Conservation (phyloP, 2,797 vertebrate genomes). For the Scolopax rusticola region DNA sequence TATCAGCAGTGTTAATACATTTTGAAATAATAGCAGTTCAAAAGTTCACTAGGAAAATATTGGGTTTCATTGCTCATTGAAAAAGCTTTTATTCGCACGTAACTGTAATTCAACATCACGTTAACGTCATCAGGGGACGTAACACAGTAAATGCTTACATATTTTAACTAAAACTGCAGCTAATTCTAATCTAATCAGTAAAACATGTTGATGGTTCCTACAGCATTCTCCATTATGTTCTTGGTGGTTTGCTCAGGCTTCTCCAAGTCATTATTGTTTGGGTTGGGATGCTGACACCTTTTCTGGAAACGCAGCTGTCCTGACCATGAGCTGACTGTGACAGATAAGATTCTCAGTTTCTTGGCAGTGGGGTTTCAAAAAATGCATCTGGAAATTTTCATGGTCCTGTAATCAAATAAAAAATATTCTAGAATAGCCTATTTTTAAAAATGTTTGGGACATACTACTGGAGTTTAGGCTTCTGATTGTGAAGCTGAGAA, state of each 20-base stretch:
- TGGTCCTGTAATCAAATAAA: background rate
- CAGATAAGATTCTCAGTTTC: background rate
- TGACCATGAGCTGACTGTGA: background rate
- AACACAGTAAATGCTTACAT: background rate
- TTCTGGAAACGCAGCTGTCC: background rate
- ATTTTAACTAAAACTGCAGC: background rate
- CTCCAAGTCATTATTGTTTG: background rate
- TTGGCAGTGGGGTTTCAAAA: background rate
- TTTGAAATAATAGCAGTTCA: constrained; percentile 32
- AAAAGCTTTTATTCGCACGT: background rate
- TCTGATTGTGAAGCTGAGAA: background rate
- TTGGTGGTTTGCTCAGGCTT: background rate
- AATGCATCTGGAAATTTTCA: background rate
- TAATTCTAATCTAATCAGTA: constrained; percentile 3
- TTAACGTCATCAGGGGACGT: background rate
- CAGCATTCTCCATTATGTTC: background rate
- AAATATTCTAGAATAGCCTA: background rate
- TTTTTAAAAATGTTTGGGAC: background rate
- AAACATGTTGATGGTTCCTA: background rate
- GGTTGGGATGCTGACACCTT: background rate
- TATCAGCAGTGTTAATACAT: background rate
- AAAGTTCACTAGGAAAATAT: constrained; percentile 39
- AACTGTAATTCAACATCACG: background rate
- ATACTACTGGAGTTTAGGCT: background rate
- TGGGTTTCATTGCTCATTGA: constrained; percentile 9